phyloP scores from a whole-genome alignment of 1,140 invertebrate genomes.

The Leptinotarsa texana region DNA sequence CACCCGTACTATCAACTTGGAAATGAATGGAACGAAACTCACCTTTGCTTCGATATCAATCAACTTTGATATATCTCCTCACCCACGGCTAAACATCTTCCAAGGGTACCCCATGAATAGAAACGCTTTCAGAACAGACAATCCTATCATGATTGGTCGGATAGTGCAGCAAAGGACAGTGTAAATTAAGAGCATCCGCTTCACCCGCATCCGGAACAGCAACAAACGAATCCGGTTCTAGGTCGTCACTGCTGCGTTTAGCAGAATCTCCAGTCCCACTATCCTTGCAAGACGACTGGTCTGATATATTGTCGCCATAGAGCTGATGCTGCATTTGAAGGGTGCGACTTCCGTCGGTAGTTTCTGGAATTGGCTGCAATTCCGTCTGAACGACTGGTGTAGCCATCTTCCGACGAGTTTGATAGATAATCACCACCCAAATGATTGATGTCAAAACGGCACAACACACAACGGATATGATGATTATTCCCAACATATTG shows the following conservation, averaged over 20 bases:
- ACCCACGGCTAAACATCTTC: background rate
- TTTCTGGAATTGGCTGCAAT: constrained; percentile 36
- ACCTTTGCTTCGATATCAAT: background rate
- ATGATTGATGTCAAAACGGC: constrained; percentile 86
- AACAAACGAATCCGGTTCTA: constrained; percentile 44
- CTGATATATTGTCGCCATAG: constrained; percentile 51
- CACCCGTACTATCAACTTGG: no score
- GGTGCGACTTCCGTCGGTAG: constrained; percentile 23
- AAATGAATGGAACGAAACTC: background rate
- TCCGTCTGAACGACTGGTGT: constrained; percentile 27
- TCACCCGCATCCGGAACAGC: constrained; percentile 33
- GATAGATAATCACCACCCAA: constrained; percentile 92
- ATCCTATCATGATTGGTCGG: constrained; percentile 50
- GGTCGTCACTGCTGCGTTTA: constrained; percentile 61
- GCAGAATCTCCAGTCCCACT: constrained; percentile 71
- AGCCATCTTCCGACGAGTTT: constrained; percentile 66
- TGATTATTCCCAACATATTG: constrained; percentile 80
- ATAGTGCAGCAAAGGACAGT: constrained; percentile 47
- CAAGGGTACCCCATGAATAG: constrained; percentile 4
- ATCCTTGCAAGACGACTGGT: constrained; percentile 67
- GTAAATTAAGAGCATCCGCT: constrained; percentile 31
- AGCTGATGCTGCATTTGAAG: constrained; percentile 21
- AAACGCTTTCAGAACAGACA: background rate
- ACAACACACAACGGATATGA: constrained; percentile 88
- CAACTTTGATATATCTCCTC: background rate